Base-by-base conservation (phyloP, 1,140 invertebrate species). In the Helicoverpa zea region DNA sequence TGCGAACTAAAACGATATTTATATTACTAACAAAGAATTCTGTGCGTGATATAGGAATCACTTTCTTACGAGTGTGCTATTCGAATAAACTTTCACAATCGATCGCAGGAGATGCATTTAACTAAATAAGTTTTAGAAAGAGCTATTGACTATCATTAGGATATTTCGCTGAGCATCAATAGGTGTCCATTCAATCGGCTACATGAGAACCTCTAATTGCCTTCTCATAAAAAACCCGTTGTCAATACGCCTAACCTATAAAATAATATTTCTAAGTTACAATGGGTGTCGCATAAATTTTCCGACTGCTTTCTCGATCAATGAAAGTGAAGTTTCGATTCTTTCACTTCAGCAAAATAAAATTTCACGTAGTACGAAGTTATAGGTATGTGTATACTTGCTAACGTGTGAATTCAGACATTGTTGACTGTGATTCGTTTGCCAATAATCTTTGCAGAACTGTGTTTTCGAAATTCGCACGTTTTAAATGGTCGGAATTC, bases 271-370 rank as follows among this genome's bases (percentile, higher is more conserved):
- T 76, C 80, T 81, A 43, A 58, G 66, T 83, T 70, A 86, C 82
- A 85, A 88, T 86, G 59, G 78, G 43, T 58, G 74, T 56, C 51
- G 74, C 82, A 88, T 88, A 86, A 86, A 87, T 86, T 83, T 84
- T 81, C 75, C 72, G 56, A 77, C 76, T 75, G 70, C 86, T 87
- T 87, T 89, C 84, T 81, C 86, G 73, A 79, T 83, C 51, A 87
- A 88, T 80, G 86, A 86, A 87, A 89, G 87, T 84, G 72, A 83
- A 82, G 80, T 85, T 84, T 86, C 81, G 74, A 80, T 86, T 83
- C 68, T 79, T 81, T 79, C 73, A 77, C 81, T 82, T 82, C 76
- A 79, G 63, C 63, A 58, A 76, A 68, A 70, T 76, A 58, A 81
- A 70, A 76, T 76, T 70, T 77, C 54, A 75, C 56, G 58, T 52